Percentiles rank a stretch among this genome's conserved stretches.
These are phyloP conservation scores for Temnothorax rugatulus DNA, from an alignment of 2,888 invertebrate species.

Conservation along the genomic window DNA sequence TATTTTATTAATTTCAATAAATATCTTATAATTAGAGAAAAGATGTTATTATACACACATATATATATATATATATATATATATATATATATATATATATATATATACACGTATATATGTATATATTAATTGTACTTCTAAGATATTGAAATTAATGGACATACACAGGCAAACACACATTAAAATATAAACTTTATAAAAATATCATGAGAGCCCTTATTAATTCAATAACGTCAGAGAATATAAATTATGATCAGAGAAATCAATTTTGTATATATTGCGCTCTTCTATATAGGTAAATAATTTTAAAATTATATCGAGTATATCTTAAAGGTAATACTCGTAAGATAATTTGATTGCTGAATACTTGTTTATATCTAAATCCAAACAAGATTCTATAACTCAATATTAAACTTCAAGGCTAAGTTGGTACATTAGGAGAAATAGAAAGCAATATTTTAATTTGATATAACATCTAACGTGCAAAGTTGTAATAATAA, in stretches of 20 bases:
- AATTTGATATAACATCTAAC: not conserved
- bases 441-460: not conserved
- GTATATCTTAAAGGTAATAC: not conserved
- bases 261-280: not conserved
- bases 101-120: not conserved
- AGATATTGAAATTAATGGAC: not conserved
- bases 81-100: no score
- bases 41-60: not conserved
- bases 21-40: not conserved
- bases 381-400: constrained; percentile 6
- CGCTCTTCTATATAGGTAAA: not conserved
- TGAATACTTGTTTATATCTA: not conserved
- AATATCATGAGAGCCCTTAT: not conserved
- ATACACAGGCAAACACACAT: not conserved
- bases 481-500: not conserved
- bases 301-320: constrained; percentile 37
- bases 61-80: no score
- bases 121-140: not conserved
- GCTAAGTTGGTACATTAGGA: not conserved
- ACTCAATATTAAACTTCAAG: not conserved
- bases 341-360: not conserved
- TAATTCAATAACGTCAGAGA: constrained; percentile 17
- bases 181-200: not conserved
- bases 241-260: not conserved
- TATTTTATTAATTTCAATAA: not conserved